Evolutionary conservation across 1,140 invertebrate species (phyloP).

Genomic region (Drosophila sp.): DNA sequence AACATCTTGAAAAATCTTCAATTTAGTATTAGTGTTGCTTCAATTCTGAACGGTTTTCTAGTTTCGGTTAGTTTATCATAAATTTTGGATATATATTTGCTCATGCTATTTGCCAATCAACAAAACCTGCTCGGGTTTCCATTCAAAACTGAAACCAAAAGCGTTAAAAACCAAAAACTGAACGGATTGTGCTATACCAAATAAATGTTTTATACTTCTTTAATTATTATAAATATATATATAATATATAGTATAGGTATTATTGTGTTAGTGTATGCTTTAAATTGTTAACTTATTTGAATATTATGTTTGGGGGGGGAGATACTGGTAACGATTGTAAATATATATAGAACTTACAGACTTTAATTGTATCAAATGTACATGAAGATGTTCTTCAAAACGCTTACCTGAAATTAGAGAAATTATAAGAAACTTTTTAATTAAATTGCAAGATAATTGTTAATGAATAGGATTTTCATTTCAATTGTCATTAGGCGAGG

Average conservation of each 20-base stretch:
- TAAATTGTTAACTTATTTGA: conserved; percentile 5
- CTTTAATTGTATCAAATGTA: conserved; percentile 12
- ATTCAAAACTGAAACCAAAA: conserved; percentile 71
- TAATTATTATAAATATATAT: conserved; percentile 25
- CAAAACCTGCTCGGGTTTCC: conserved; percentile 29
- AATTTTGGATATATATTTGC: conserved; percentile 31
- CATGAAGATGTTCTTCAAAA: conserved; percentile 21
- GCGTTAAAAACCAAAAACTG: conserved; percentile 59
- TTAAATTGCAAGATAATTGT: conserved; percentile 10
- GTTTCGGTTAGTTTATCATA: conserved; percentile 22
- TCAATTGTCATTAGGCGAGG: background rate
- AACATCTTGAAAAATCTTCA: conserved; percentile 20
- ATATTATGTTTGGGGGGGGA: conserved; percentile 11
- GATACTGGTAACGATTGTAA: background rate
- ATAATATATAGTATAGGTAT: conserved; percentile 8
- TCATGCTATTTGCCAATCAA: conserved; percentile 68
- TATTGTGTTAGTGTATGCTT: conserved; percentile 25
- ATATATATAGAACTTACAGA: conserved; percentile 21
- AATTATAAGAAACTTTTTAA: conserved; percentile 8
- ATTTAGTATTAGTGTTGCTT: conserved; percentile 23
- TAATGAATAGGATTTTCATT: background rate
- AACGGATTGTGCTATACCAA: conserved; percentile 62
- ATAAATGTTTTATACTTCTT: conserved; percentile 41
- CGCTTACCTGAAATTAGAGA: conserved; percentile 57
- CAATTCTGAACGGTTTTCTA: conserved; percentile 59